Evolutionary conservation across 2,113 vertebrate genomes (phyloP).

Genomic region (Prinia subflava): DNA sequence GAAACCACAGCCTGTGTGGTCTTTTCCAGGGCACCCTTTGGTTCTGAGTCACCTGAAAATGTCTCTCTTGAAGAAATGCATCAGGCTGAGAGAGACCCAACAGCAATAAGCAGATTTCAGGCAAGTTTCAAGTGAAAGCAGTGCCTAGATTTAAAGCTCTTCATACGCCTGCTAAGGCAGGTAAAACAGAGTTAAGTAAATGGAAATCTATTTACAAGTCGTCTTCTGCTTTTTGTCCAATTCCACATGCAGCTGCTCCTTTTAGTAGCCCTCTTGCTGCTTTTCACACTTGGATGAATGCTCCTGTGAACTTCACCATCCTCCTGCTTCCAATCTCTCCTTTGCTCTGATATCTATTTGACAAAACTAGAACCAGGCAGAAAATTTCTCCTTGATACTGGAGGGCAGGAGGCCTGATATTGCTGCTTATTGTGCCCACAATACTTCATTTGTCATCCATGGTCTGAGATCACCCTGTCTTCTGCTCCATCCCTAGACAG

Average conservation of each 20-base stretch:
- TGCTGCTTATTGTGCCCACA: neutral
- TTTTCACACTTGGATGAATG: neutral
- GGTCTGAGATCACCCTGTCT: neutral
- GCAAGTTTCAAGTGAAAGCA: neutral
- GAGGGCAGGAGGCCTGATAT: neutral
- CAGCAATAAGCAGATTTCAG: neutral
- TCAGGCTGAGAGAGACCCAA: neutral
- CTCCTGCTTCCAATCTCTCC: neutral
- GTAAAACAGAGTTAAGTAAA: neutral
- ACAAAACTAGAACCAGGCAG: neutral
- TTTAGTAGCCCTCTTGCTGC: neutral
- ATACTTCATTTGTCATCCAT: neutral
- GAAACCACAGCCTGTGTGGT: neutral
- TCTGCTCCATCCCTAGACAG: neutral
- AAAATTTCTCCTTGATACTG: neutral
- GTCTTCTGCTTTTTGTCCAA: neutral
- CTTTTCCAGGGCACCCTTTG: neutral
- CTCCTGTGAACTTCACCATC: neutral
- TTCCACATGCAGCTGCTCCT: neutral
- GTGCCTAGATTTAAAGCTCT: neutral
- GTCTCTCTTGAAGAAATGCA: neutral
- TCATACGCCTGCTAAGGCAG: neutral
- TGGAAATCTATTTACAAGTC: neutral
- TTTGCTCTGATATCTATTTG: neutral
- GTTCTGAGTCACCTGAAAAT: neutral